A percentile compares a stretch with the other conserved stretches of the same genome.
Evolutionary conservation across 2,113 vertebrate species (phyloP).

Genomic region (Xiphophorus couchianus): DNA sequence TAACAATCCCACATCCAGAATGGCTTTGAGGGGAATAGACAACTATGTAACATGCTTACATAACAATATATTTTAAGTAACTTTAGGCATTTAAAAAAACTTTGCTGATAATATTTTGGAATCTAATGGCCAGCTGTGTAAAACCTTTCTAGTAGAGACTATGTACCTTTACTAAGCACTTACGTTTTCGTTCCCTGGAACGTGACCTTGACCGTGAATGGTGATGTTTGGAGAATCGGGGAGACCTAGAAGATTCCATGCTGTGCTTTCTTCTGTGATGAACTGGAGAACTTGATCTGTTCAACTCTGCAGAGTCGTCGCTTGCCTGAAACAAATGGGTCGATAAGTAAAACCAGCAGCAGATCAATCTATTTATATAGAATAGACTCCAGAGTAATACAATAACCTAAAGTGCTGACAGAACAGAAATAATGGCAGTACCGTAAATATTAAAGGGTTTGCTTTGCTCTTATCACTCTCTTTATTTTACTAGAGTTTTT

Average conservation of each 20-base stretch:
- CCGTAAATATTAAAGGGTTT: not conserved
- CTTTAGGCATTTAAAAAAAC: not conserved
- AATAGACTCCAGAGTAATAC: not conserved
- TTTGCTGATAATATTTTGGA: not conserved
- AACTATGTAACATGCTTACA: too few species aligned
- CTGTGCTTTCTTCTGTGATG: conserved; percentile 86
- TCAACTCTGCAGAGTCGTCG: conserved; percentile 85
- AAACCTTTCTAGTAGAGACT: not conserved
- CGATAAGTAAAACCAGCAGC: not conserved
- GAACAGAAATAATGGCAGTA: not conserved
- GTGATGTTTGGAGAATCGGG: conserved; percentile 90
- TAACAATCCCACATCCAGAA: not conserved
- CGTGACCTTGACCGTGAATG: conserved; percentile 92
- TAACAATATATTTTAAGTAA: too few species aligned
- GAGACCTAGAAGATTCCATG: conserved; percentile 89
- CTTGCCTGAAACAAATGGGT: conserved; percentile 81
- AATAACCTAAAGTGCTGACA: not conserved
- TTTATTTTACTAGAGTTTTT: not conserved
- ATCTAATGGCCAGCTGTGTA: not conserved
- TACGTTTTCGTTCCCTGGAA: conserved; percentile 87
- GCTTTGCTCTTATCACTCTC: not conserved
- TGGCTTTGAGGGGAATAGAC: too few species aligned
- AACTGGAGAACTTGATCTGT: conserved; percentile 83
- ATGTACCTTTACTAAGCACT: conserved; percentile 48
- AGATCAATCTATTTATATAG: not conserved